Evolutionary conservation across 2,797 vertebrate genomes (phyloP).

Genomic region (Eulemur rubriventer): DNA sequence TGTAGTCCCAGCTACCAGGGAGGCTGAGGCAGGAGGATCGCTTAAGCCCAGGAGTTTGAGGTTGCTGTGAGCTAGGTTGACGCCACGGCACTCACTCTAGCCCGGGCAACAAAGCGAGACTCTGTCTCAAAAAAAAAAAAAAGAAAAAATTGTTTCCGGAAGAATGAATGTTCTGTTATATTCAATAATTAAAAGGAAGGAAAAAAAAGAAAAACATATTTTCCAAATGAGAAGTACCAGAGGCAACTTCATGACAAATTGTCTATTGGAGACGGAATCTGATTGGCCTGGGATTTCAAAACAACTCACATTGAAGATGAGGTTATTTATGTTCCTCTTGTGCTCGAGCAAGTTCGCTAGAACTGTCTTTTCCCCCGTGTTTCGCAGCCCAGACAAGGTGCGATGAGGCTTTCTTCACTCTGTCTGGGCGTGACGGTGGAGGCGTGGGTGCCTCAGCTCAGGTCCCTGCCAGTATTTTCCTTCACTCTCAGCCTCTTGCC

Average conservation of each 20-base stretch:
- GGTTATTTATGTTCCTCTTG: neutral
- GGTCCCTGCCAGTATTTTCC: neutral
- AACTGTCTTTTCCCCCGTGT: neutral
- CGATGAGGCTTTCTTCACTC: neutral
- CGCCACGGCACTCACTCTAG: no score
- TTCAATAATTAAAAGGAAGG: conserved; percentile 12
- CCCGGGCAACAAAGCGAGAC: no score
- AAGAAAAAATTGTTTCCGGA: no score
- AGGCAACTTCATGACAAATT: neutral
- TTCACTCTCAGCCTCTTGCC: neutral
- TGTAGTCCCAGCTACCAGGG: no score
- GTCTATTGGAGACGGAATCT: neutral
- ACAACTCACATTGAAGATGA: neutral
- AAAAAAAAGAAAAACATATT: neutral
- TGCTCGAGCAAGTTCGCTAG: neutral
- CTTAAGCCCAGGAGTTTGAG: no score
- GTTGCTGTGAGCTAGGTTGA: no score
- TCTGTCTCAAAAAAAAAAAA: no score
- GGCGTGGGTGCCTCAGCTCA: neutral
- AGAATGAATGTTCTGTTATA: neutral
- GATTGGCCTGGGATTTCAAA: neutral
- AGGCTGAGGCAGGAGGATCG: no score
- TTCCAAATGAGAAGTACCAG: neutral
- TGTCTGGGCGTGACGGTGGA: neutral
- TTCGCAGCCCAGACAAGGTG: neutral